Evolutionary conservation across 37 sponge, comb jelly and placozoan species (phyloP), one percentile per base, ranked within the genome.

Genomic region (Ianthella basta): DNA sequence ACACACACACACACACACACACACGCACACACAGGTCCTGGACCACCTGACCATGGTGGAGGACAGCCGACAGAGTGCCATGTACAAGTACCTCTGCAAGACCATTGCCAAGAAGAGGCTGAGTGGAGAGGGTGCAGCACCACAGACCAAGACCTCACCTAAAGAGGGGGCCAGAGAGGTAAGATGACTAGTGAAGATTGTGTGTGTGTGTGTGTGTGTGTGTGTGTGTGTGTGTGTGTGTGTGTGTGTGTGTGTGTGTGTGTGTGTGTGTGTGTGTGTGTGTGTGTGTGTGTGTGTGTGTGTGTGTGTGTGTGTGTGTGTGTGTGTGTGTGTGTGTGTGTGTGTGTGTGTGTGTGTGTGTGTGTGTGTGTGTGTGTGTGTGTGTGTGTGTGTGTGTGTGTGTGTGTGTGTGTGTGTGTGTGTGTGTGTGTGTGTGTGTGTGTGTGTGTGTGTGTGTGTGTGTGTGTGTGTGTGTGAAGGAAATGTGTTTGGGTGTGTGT

Each of bases 41-140:
- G 66, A 91, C 16, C 91, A 87, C 57, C 39, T 91, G 24, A 50
- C 80, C 19, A 72, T 91, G 59, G 84, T 91, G 25, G 40, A 87
- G 40, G 82, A 91, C 37, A 44, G 65, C 35, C 73, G 54, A 15
- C 61, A 60, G 33, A 77, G 85, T 12, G 40, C 34, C 10, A 63
- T 87, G 33, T 65, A 59, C 14, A 55, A 72, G 77, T 87, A 87
- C 80, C 41, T 84, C 44, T 60, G 67, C 14, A 91, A 84, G 54
- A 87, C 75, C 74, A 65, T 91, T 19, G 81, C 87, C 40, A 86
- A 83, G 83, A 86, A 86, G 55, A 30, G 83, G 21, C 23, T 41
- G 29, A 90, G 90, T 55, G 74, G 69, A 55, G 69, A 86, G 40
- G 44, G 63, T 40, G 40, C 34, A 16, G 19, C 27, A 40, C 39